Percentiles rank a stretch among this genome's conserved stretches.
Evolutionary conservation across 2,797 vertebrate genomes (phyloP).

Genomic region (Sphaeramia orbicularis): DNA sequence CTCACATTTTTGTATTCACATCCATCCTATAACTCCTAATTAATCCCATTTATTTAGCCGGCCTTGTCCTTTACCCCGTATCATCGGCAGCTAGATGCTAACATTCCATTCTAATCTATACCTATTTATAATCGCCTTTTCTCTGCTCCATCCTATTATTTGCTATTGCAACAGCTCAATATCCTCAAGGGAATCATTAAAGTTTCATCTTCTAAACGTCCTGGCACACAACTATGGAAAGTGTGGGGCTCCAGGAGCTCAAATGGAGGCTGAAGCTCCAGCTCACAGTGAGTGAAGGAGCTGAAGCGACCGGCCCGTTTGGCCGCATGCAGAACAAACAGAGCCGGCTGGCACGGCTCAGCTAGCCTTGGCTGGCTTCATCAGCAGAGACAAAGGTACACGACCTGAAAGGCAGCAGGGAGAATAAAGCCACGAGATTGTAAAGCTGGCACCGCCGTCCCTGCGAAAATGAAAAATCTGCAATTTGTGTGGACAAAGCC

Average conservation of each 20-base stretch:
- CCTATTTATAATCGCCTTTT: slow-evolving; percentile 23
- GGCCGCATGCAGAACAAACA: slow-evolving; percentile 33
- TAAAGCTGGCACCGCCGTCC: no score
- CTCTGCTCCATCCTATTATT: slow-evolving; percentile 30
- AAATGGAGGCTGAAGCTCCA: slow-evolving; percentile 18
- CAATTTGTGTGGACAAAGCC: no score
- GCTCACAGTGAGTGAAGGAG: slow-evolving; percentile 28
- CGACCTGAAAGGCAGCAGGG: slow-evolving; percentile 53
- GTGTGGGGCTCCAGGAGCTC: slow-evolving; percentile 15
- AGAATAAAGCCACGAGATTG: slow-evolving; percentile 49
- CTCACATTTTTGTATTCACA: no score
- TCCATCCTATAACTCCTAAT: no score
- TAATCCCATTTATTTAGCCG: no score
- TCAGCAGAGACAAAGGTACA: slow-evolving; percentile 67
- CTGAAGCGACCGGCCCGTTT: slow-evolving; percentile 6
- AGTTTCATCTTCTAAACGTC: slow-evolving; percentile 48
- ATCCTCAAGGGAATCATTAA: slow-evolving; percentile 49
- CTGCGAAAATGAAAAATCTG: no score
- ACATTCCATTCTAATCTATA: background rate
- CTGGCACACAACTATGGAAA: slow-evolving; percentile 53
- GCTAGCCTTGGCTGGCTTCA: slow-evolving; percentile 34
- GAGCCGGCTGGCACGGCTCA: slow-evolving; percentile 59
- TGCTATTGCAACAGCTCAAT: slow-evolving; percentile 25
- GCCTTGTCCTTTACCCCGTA: no score
- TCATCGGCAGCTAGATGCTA: no score